These are phyloP conservation scores for Sclerurus mexicanus DNA, from an alignment of 2,113 vertebrate genomes.

Conservation along the genomic window DNA sequence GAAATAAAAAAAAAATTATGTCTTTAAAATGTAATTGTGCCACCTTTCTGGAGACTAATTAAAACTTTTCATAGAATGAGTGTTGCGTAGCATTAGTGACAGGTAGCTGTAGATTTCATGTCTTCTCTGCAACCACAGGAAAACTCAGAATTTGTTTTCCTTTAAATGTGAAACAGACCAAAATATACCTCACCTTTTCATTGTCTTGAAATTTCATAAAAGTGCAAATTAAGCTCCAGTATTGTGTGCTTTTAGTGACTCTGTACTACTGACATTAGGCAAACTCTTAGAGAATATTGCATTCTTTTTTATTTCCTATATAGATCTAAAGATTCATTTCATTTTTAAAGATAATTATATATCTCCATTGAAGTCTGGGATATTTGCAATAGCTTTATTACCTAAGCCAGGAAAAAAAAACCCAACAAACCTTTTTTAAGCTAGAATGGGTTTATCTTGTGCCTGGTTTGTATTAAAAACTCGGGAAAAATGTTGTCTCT, in stretches of 20 bases:
- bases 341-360: background rate
- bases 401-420: background rate
- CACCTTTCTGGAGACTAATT: background rate
- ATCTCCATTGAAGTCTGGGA: background rate
- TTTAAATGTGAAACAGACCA: background rate
- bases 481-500: background rate
- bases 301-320: background rate
- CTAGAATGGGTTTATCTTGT: background rate
- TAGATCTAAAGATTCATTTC: background rate
- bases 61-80: background rate
- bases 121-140: background rate
- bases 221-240: background rate
- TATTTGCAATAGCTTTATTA: background rate
- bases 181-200: background rate
- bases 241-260: background rate
- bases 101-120: background rate
- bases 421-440: background rate
- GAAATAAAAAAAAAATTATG: background rate
- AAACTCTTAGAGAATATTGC: background rate
- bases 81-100: background rate
- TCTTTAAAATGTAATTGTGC: slow-evolving; percentile 23
- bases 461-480: background rate
- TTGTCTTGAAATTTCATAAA: background rate
- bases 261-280: background rate
- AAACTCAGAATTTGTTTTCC: background rate